Conservation (phyloP, 2,113 vertebrate genomes). For the Mellivora capensis region DNA sequence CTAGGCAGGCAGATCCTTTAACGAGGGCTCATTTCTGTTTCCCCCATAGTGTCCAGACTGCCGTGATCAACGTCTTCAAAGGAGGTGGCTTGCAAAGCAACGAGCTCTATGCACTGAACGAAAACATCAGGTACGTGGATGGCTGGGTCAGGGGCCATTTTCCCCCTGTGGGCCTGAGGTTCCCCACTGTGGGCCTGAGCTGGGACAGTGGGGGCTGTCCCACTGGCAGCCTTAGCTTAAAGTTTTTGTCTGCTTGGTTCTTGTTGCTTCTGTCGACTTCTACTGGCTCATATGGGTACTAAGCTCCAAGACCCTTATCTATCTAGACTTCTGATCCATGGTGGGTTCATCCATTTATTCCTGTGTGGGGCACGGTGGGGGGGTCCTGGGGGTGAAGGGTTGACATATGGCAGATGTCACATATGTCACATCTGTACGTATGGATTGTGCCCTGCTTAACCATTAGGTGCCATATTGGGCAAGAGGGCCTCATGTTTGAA, state of each 20-base stretch:
- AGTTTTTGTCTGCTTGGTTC: neutral
- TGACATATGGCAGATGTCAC: neutral
- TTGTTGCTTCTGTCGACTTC: neutral
- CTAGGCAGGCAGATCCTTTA: neutral
- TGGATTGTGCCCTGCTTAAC: neutral
- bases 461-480: neutral
- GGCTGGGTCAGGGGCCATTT: neutral
- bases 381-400: rapidly evolving
- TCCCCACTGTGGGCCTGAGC: neutral
- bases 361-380: neutral
- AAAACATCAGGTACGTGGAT: constrained; percentile 91
- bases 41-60: constrained; percentile 90
- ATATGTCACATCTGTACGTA: neutral
- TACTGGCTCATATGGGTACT: neutral
- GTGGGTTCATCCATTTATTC: neutral
- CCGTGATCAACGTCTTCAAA: constrained; percentile 96
- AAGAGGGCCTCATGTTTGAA: neutral
- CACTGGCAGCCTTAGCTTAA: neutral
- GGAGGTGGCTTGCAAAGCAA: constrained; percentile 91
- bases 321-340: neutral
- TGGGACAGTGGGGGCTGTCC: neutral
- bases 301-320: neutral
- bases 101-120: constrained; percentile 93
- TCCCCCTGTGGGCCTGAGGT: neutral
- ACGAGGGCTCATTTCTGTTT: constrained; percentile 50